These are phyloP conservation scores for Linyphia triangularis DNA, from an alignment of 2,888 invertebrate genomes.

Conservation along the genomic window DNA sequence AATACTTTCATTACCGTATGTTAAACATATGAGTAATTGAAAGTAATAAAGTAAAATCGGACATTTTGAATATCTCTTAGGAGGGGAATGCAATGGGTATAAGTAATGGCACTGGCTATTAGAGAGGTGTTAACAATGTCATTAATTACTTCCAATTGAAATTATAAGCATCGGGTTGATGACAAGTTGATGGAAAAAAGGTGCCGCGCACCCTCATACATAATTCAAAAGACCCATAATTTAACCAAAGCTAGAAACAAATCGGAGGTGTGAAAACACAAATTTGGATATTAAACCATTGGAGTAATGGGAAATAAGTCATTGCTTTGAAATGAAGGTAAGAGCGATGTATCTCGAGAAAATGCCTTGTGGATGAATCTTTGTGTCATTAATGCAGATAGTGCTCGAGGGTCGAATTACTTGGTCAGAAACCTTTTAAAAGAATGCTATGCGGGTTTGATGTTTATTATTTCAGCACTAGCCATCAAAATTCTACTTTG, in stretches of 20 bases:
- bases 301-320: not conserved
- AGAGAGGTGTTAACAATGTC: constrained; percentile 22
- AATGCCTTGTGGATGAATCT: not conserved
- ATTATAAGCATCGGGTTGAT: not conserved
- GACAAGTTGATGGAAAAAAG: not conserved
- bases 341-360: not conserved
- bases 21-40: too few relatives aligned
- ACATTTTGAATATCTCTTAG: too few relatives aligned
- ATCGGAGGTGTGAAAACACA: constrained; percentile 23
- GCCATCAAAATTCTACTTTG: too few relatives aligned
- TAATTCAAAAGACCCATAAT: constrained; percentile 13
- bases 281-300: constrained; percentile 1
- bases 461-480: too few relatives aligned
- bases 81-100: too few relatives aligned
- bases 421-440: not conserved
- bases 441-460: too few relatives aligned
- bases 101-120: not conserved
- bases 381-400: not conserved
- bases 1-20: too few relatives aligned
- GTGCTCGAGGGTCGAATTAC: not conserved
- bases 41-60: too few relatives aligned
- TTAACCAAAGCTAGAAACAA: not conserved
- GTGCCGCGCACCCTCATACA: not conserved
- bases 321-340: constrained; percentile 5
- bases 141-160: not conserved